These are phyloP conservation scores for Zophobas atratus DNA, from an alignment of 1,140 invertebrate species.

Conservation along the genomic window DNA sequence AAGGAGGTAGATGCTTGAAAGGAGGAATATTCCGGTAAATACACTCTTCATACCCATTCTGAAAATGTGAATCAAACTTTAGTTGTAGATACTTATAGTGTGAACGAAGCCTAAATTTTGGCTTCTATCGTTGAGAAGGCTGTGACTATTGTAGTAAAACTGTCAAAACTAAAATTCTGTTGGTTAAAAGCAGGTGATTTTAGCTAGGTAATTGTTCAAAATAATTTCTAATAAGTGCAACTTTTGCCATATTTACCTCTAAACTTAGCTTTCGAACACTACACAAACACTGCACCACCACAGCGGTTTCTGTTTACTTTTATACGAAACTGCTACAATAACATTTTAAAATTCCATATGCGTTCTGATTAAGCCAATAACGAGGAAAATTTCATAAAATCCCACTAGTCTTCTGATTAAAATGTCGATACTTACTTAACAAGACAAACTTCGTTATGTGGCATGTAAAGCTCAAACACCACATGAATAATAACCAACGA, in stretches of 20 bases:
- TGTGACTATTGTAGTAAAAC: too few species aligned
- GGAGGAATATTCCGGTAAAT: conserved; percentile 25
- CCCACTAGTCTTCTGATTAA: background rate
- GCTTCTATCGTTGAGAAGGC: too few species aligned
- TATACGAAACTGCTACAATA: background rate
- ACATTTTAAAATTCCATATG: conserved; percentile 22
- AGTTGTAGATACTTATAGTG: background rate
- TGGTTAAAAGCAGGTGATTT: background rate
- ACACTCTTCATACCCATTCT: conserved; percentile 32
- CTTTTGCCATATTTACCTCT: background rate
- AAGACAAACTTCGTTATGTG: conserved; percentile 10
- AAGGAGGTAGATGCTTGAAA: conserved; percentile 34
- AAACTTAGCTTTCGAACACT: conserved; percentile 11
- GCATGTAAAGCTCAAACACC: background rate
- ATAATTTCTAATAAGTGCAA: too few species aligned
- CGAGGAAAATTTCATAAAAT: conserved; percentile 22
- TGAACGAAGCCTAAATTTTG: background rate
- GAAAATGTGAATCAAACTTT: conserved; percentile 12
- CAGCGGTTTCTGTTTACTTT: conserved; percentile 1
- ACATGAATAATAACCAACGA: conserved; percentile 4
- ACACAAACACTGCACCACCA: conserved; percentile 9
- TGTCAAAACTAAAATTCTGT: background rate
- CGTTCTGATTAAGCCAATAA: conserved; percentile 13
- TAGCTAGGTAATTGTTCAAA: background rate
- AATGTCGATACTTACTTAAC: conserved; percentile 5